Evolutionary conservation across 2,797 vertebrate species (phyloP).

Genomic region (Amphiprion clarkii): DNA sequence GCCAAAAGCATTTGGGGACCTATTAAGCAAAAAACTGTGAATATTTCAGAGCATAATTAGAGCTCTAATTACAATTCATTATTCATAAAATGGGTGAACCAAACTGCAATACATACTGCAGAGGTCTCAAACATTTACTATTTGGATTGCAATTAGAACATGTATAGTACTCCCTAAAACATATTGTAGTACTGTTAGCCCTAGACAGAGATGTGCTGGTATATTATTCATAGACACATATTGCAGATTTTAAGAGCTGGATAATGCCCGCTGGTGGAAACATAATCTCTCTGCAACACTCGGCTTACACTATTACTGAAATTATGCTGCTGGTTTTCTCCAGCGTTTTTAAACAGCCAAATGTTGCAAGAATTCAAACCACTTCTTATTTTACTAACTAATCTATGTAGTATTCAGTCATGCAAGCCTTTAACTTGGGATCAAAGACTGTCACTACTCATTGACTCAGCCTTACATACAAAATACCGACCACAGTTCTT

Average conservation of each 20-base stretch:
- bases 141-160: conserved; percentile 50
- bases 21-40: conserved; percentile 74
- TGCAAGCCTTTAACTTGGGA: background rate
- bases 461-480: background rate
- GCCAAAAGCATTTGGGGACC: conserved; percentile 59
- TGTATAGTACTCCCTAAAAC: conserved; percentile 45
- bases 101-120: conserved; percentile 55
- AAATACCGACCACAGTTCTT: background rate
- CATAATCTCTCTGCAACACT: conserved; percentile 29
- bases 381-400: background rate
- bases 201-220: conserved; percentile 26
- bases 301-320: background rate
- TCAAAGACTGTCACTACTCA: conserved; percentile 6
- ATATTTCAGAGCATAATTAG: conserved; percentile 78
- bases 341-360: conserved; percentile 10
- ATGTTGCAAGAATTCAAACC: background rate
- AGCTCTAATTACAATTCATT: conserved; percentile 79
- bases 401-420: background rate
- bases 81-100: conserved; percentile 72
- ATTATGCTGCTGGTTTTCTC: conserved; percentile 7
- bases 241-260: conserved; percentile 33
- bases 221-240: conserved; percentile 57
- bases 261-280: conserved; percentile 21
- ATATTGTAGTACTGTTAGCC: conserved; percentile 34
- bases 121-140: conserved; percentile 58